Conservation (phyloP, 2,888 invertebrate genomes). For the Lobophora halterata region DNA sequence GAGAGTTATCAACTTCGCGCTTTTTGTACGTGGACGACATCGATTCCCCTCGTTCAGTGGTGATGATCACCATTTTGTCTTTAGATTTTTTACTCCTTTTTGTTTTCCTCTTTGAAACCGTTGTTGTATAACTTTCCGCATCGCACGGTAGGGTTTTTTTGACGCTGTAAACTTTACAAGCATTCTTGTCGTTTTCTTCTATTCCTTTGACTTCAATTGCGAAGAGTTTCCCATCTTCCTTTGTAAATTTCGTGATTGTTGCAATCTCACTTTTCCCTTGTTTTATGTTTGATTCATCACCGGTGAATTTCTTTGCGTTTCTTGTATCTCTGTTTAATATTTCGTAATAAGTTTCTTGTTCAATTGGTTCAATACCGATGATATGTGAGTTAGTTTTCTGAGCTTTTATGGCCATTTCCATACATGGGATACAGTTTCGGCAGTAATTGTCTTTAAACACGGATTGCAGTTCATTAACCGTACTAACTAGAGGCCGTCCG, state of each 20-base stretch:
- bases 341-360: slow-evolving; percentile 38
- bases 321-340: slow-evolving; percentile 21
- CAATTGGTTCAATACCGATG: slow-evolving; percentile 22
- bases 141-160: slow-evolving; percentile 53
- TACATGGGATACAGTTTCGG: slow-evolving; percentile 47
- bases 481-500: slow-evolving; percentile 30
- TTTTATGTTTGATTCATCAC: slow-evolving; percentile 29
- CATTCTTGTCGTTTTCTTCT: neutral
- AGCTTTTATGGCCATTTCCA: slow-evolving; percentile 49
- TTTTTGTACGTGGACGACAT: slow-evolving; percentile 41
- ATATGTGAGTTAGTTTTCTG: slow-evolving; percentile 31
- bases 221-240: slow-evolving; percentile 47
- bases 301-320: neutral
- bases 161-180: slow-evolving; percentile 56
- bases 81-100: slow-evolving; percentile 46
- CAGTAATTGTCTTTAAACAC: slow-evolving; percentile 46
- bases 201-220: slow-evolving; percentile 60
- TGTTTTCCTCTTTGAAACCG: slow-evolving; percentile 39
- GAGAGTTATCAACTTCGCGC: slow-evolving; percentile 48
- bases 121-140: slow-evolving; percentile 42
- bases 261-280: slow-evolving; percentile 34
- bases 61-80: slow-evolving; percentile 5
- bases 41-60: slow-evolving; percentile 23
- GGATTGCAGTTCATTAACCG: slow-evolving; percentile 37
- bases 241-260: slow-evolving; percentile 53